A percentile compares a stretch with the other conserved stretches of the same genome.
Evolutionary conservation across 2,113 vertebrate genomes (phyloP).

Genomic region (Capreolus pygargus): DNA sequence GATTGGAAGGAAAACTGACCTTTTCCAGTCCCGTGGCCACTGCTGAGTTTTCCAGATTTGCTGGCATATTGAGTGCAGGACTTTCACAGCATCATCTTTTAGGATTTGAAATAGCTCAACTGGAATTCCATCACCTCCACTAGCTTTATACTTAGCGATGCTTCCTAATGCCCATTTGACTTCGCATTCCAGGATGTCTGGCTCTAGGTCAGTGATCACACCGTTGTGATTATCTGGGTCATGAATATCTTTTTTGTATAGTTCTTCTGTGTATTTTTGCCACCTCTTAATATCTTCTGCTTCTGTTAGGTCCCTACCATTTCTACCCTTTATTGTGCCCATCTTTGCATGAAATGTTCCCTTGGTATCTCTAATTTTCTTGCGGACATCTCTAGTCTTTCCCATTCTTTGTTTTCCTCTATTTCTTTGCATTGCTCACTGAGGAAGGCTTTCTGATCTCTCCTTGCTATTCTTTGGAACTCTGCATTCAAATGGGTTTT

Average conservation of each 20-base stretch:
- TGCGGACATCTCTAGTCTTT: not conserved
- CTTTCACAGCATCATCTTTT: not conserved
- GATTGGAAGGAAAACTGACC: not conserved
- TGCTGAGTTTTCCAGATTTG: not conserved
- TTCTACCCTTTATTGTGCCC: not conserved
- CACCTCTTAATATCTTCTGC: not conserved
- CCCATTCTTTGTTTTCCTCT: not conserved
- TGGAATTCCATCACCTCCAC: not conserved
- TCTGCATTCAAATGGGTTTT: not conserved
- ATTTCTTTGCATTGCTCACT: not conserved
- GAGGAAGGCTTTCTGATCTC: not conserved
- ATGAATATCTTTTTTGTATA: not conserved
- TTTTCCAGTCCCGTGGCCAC: not conserved
- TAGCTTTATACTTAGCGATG: not conserved
- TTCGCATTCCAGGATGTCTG: not conserved
- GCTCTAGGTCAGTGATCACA: not conserved
- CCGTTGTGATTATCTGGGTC: not conserved
- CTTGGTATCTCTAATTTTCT: not conserved
- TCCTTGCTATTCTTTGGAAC: not conserved
- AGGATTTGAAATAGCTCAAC: not conserved
- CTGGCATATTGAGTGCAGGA: not conserved
- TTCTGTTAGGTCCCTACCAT: not conserved
- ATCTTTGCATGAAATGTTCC: not conserved
- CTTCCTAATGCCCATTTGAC: not conserved
- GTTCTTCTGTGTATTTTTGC: not conserved